phyloP scores from a whole-genome alignment of 2,113 vertebrate species.

The Chascanopsetta lugubris region DNA sequence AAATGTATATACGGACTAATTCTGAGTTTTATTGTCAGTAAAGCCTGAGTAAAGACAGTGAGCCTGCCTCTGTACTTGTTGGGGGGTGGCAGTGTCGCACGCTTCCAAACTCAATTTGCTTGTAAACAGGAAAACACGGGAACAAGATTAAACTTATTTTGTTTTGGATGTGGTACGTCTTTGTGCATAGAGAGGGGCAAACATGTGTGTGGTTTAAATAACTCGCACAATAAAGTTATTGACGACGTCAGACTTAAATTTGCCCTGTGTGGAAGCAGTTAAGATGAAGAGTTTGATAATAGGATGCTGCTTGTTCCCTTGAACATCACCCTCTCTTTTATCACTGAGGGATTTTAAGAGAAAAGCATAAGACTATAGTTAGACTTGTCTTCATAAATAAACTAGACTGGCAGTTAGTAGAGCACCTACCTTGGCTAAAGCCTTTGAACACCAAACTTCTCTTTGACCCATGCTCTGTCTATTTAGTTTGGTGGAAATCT shows the following conservation, averaged over 20 bases:
- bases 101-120: constrained; percentile 43
- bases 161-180: constrained; percentile 17
- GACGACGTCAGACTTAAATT: constrained; percentile 10
- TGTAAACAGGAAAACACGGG: constrained; percentile 48
- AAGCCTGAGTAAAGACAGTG: constrained; percentile 16
- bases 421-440: too few species aligned
- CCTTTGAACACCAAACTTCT: too few species aligned
- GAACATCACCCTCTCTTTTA: too few species aligned
- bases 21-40: constrained; percentile 44
- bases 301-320: not conserved
- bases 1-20: constrained; percentile 67
- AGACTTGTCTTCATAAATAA: not conserved
- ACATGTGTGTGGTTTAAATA: not conserved
- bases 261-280: constrained; percentile 23
- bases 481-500: too few species aligned
- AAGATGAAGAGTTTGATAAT: constrained; percentile 8
- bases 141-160: constrained; percentile 43
- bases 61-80: constrained; percentile 18
- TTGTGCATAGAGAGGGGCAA: not conserved
- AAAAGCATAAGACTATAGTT: not conserved
- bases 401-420: too few species aligned
- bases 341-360: not conserved
- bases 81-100: not conserved
- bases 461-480: too few species aligned
- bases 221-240: constrained; percentile 2